Conservation (phyloP, 2,888 invertebrate genomes). For the Copidosoma aretas region DNA sequence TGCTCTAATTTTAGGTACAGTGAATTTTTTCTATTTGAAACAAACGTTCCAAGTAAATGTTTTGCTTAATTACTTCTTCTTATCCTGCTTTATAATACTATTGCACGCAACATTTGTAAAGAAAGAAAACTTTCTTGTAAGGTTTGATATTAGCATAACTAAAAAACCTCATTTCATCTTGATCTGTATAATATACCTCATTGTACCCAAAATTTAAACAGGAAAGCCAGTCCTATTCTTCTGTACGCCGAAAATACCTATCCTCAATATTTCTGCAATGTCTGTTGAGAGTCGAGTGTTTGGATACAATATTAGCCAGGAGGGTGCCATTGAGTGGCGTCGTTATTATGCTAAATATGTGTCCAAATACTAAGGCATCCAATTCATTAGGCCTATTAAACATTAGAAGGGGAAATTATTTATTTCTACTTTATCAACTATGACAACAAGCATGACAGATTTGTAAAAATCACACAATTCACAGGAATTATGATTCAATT, state of each 20-base stretch:
- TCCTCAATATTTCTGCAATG: conserved; percentile 86
- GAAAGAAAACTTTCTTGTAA: conserved; percentile 33
- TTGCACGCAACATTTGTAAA: conserved; percentile 47
- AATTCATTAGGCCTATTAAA: conserved; percentile 85
- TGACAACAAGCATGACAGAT: not conserved
- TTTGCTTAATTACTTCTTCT: conserved; percentile 6
- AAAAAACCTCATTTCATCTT: conserved; percentile 50
- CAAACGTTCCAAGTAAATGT: conserved; percentile 3
- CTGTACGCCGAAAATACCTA: conserved; percentile 72
- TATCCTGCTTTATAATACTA: conserved; percentile 36
- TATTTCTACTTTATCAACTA: conserved; percentile 2
- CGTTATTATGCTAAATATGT: conserved; percentile 93
- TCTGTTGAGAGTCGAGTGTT: conserved; percentile 78
- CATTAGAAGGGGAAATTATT: conserved; percentile 33
- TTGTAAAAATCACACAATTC: not conserved
- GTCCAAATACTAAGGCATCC: conserved; percentile 96
- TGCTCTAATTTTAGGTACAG: conserved; percentile 41
- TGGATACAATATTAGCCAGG: conserved; percentile 80
- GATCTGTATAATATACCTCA: conserved; percentile 51
- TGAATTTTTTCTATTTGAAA: conserved; percentile 2
- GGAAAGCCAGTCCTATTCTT: conserved; percentile 53
- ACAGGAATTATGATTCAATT: conserved; percentile 3
- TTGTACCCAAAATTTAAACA: conserved; percentile 56
- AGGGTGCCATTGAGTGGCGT: conserved; percentile 78
- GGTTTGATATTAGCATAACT: conserved; percentile 48